Evolutionary conservation across 2,797 vertebrate species (phyloP).

Genomic region (Aplochiton taeniatus): DNA sequence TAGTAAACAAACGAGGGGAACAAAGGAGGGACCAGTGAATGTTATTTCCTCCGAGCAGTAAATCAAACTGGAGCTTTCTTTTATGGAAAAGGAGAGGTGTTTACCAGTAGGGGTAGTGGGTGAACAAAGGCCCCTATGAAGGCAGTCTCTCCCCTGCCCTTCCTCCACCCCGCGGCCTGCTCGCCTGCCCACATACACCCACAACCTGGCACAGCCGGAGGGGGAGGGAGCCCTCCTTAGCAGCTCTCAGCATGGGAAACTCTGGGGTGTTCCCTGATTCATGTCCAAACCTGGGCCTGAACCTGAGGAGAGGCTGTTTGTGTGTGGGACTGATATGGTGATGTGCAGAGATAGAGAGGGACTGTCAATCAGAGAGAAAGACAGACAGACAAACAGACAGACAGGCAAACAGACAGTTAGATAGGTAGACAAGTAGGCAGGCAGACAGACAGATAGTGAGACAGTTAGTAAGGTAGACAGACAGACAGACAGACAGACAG

Average conservation of each 20-base stretch:
- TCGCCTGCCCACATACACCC: conserved; percentile 9
- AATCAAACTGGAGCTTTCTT: conserved; percentile 65
- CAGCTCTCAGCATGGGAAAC: conserved; percentile 61
- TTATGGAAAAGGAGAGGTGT: conserved; percentile 51
- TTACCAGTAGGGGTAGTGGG: conserved; percentile 48
- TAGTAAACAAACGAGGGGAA: conserved; percentile 77
- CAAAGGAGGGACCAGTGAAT: conserved; percentile 60
- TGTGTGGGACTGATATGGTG: too few relatives aligned
- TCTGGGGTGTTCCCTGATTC: conserved; percentile 54
- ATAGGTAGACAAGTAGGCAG: too few relatives aligned
- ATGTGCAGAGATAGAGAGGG: background rate
- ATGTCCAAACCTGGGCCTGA: conserved; percentile 48
- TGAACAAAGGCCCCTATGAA: conserved; percentile 53
- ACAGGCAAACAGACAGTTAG: too few relatives aligned
- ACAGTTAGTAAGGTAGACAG: too few relatives aligned
- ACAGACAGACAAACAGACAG: too few relatives aligned
- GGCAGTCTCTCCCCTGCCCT: conserved; percentile 45
- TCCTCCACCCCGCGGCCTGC: conserved; percentile 22
- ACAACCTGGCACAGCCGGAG: conserved; percentile 21
- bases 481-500: too few relatives aligned
- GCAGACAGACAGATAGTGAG: too few relatives aligned
- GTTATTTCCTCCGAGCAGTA: conserved; percentile 73
- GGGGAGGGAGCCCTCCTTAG: conserved; percentile 59
- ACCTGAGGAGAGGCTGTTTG: conserved; percentile 36
- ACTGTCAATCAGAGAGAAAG: too few relatives aligned